These are phyloP conservation scores for Solea solea DNA, from an alignment of 2,113 vertebrate species.

Conservation along the genomic window DNA sequence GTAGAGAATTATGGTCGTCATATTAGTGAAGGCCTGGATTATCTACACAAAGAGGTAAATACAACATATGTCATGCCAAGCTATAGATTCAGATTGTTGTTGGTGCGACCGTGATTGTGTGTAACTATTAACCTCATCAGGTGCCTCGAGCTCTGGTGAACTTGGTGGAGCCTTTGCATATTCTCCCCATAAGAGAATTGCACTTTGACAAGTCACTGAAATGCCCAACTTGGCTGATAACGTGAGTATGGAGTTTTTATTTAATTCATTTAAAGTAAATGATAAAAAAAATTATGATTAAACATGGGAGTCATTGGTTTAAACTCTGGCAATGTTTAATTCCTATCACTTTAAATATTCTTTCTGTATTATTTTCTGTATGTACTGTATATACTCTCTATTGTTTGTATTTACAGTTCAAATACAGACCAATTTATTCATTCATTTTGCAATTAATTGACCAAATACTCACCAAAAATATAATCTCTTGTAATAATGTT, in stretches of 20 bases:
- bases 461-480: no score
- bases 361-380: no score
- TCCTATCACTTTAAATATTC: no score
- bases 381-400: no score
- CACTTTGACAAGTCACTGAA: slow-evolving; percentile 75
- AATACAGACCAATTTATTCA: background rate
- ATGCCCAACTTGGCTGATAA: slow-evolving; percentile 83
- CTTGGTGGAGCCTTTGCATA: slow-evolving; percentile 83
- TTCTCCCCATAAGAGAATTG: slow-evolving; percentile 79
- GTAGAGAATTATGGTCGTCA: slow-evolving; percentile 77
- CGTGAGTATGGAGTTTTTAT: slow-evolving; percentile 59
- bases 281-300: no score
- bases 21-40: slow-evolving; percentile 86
- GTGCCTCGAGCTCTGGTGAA: slow-evolving; percentile 90
- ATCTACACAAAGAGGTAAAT: slow-evolving; percentile 85
- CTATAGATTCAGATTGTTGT: background rate
- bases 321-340: no score
- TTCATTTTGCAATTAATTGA: no score
- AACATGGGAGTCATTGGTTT: no score
- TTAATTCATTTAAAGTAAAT: no score
- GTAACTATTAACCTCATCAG: slow-evolving; percentile 68
- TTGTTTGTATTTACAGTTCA: background rate
- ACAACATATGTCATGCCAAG: background rate
- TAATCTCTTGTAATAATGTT: no score
- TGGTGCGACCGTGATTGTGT: background rate